phyloP scores from a whole-genome alignment of 1,140 invertebrate species.

The Cecropterus lyciades region DNA sequence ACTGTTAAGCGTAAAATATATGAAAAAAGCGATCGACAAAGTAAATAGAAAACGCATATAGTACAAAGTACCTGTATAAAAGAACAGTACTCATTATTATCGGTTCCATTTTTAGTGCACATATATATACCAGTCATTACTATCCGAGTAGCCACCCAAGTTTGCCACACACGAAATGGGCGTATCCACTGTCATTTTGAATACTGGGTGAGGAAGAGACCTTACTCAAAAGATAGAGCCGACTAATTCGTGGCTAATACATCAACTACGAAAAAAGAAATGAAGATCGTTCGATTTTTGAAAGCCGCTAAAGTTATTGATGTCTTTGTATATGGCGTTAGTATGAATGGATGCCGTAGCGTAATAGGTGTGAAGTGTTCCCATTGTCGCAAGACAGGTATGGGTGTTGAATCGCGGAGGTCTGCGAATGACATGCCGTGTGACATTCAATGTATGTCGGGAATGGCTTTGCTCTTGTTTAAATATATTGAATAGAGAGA shows the following conservation, averaged over 20 bases:
- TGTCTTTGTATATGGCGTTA: slow-evolving; percentile 80
- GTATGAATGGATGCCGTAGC: slow-evolving; percentile 70
- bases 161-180: slow-evolving; percentile 74
- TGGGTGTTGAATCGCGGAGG: slow-evolving; percentile 49
- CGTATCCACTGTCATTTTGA: slow-evolving; percentile 72
- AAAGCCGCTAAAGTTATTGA: slow-evolving; percentile 70
- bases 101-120: not conserved
- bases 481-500: not conserved
- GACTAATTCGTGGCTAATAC: slow-evolving; percentile 78
- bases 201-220: slow-evolving; percentile 55
- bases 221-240: slow-evolving; percentile 58
- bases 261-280: slow-evolving; percentile 73
- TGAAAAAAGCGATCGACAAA: too few relatives aligned
- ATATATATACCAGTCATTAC: slow-evolving; percentile 7
- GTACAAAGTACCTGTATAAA: too few relatives aligned
- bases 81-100: too few relatives aligned
- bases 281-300: slow-evolving; percentile 76
- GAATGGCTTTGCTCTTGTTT: slow-evolving; percentile 31
- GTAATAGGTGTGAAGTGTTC: slow-evolving; percentile 81
- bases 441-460: slow-evolving; percentile 40
- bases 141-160: slow-evolving; percentile 66
- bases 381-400: slow-evolving; percentile 66
- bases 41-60: too few relatives aligned
- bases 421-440: slow-evolving; percentile 55
- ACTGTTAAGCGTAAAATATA: too few relatives aligned